Conservation (phyloP, 2,797 vertebrate species). For the Danionella dracula region DNA sequence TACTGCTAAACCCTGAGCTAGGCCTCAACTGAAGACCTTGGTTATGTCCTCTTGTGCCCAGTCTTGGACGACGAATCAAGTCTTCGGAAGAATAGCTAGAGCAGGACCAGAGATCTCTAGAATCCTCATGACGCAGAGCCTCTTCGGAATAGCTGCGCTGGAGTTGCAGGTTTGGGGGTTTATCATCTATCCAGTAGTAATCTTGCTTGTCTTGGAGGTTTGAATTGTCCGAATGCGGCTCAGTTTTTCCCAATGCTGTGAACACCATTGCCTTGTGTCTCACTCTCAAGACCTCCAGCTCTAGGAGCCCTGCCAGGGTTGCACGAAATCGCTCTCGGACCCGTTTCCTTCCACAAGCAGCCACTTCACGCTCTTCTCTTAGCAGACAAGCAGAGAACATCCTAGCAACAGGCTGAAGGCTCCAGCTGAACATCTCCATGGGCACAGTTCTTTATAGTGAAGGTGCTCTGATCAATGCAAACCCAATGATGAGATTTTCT, state of each 20-base stretch:
- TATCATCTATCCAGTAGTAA: conserved; percentile 24
- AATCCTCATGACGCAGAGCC: neutral
- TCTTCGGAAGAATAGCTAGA: conserved; percentile 32
- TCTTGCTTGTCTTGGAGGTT: neutral
- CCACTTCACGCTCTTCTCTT: neutral
- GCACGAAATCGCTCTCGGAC: conserved; percentile 48
- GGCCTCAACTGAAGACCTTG: conserved; percentile 20
- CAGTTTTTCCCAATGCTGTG: conserved; percentile 24
- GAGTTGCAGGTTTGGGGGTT: conserved; percentile 14
- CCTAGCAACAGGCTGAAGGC: neutral
- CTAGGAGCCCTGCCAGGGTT: conserved; percentile 50
- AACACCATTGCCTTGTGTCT: conserved; percentile 48
- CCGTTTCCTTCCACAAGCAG: conserved; percentile 22
- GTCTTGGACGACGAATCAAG: conserved; percentile 13
- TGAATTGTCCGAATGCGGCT: neutral
- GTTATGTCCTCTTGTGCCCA: neutral
- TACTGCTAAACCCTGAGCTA: conserved; percentile 49
- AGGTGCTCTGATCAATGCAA: conserved; percentile 1
- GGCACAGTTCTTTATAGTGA: neutral
- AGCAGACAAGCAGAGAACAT: neutral
- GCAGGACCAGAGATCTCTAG: neutral
- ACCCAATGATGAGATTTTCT: conserved; percentile 36
- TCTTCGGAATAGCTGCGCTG: conserved; percentile 40
- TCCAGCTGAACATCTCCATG: neutral
- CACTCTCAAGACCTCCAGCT: conserved; percentile 49